Evolutionary conservation across 2,113 vertebrate genomes (phyloP).

Genomic region (Xyliphius kryptos): DNA sequence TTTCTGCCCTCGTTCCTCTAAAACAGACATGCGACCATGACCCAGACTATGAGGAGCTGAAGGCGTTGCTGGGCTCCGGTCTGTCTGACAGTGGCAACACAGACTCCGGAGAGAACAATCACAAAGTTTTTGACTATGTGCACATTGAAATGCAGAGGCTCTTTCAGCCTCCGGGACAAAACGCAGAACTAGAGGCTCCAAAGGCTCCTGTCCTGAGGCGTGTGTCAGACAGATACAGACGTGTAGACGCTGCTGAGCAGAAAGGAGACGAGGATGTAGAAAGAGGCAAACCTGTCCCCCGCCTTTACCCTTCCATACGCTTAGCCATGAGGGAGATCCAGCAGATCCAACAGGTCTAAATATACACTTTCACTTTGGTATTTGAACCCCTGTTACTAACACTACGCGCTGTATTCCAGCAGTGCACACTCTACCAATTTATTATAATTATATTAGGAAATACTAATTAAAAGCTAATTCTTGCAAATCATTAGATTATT

Average conservation of each 20-base stretch:
- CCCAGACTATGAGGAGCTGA: conserved; percentile 53
- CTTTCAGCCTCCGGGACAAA: conserved; percentile 28
- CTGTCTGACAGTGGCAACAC: background rate
- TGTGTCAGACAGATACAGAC: conserved; percentile 36
- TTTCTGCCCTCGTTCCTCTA: background rate
- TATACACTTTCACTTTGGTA: too few species aligned
- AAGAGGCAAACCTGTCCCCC: conserved; percentile 40
- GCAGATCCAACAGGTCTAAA: conserved; percentile 50
- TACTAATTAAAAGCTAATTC: too few species aligned
- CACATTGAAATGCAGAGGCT: conserved; percentile 43
- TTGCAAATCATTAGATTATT: too few species aligned
- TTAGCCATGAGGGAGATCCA: conserved; percentile 63
- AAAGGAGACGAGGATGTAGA: conserved; percentile 8
- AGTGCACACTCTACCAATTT: too few species aligned
- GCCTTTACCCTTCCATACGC: conserved; percentile 57
- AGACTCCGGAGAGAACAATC: background rate
- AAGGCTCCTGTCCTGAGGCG: conserved; percentile 22
- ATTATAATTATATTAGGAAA: too few species aligned
- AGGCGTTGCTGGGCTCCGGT: background rate
- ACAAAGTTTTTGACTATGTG: conserved; percentile 9
- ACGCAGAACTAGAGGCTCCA: conserved; percentile 15
- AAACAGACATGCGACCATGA: conserved; percentile 50
- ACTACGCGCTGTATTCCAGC: too few species aligned
- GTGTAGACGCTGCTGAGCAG: conserved; percentile 2
- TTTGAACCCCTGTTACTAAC: too few species aligned